Percentiles rank a stretch among this genome's conserved stretches.
These are phyloP conservation scores for Falco rusticolus DNA, from an alignment of 2,797 vertebrate species.

Conservation along the genomic window DNA sequence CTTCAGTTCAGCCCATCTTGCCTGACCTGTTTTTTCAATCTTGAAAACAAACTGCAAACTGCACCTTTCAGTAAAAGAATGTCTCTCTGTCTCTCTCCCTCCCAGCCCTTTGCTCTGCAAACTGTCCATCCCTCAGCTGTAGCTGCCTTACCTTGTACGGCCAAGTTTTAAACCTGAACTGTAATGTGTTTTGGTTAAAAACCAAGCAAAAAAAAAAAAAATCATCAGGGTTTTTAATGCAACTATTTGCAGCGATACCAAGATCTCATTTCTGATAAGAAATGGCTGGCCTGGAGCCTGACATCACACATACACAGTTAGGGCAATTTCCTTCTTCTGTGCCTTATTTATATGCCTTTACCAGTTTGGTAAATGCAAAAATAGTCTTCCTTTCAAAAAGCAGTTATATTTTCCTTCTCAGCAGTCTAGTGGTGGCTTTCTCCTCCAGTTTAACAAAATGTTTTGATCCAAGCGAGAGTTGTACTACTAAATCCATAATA, in stretches of 20 bases:
- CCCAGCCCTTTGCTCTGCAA: background rate
- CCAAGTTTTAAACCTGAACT: background rate
- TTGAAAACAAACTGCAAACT: background rate
- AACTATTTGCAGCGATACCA: background rate
- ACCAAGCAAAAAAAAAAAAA: background rate
- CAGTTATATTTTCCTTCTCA: background rate
- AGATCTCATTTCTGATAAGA: background rate
- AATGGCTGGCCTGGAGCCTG: background rate
- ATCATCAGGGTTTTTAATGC: background rate
- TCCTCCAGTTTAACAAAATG: background rate
- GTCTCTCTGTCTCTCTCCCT: background rate
- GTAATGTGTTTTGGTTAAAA: background rate
- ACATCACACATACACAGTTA: background rate
- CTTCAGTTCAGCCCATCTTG: background rate
- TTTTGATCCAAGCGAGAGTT: background rate
- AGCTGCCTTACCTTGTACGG: background rate
- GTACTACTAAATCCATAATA: background rate
- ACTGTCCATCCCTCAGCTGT: background rate
- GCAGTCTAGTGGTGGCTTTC: background rate
- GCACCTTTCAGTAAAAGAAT: background rate
- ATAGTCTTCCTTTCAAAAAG: background rate
- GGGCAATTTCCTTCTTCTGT: background rate
- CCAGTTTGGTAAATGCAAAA: background rate
- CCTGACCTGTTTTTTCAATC: background rate
- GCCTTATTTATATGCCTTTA: background rate